Evolutionary conservation across 2,797 vertebrate genomes (phyloP).

Genomic region (Fistularia tabacaria): DNA sequence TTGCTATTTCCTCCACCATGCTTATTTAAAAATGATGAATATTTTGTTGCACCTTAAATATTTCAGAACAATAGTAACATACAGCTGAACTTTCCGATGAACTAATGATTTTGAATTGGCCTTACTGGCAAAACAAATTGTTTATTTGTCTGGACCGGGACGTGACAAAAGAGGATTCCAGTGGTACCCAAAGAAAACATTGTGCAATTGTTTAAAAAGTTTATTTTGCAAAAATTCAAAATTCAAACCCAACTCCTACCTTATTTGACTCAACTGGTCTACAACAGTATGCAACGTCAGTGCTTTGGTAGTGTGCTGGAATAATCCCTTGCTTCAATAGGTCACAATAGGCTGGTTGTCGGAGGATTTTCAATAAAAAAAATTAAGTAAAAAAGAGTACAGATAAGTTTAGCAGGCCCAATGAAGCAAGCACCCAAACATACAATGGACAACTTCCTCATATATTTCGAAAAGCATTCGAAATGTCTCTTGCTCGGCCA

Average conservation of each 20-base stretch:
- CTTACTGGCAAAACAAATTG: neutral
- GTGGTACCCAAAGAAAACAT: slow-evolving; percentile 14
- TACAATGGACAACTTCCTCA: no score
- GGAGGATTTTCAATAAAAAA: no score
- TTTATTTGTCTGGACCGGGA: neutral
- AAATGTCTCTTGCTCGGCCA: slow-evolving; percentile 10
- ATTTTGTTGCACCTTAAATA: slow-evolving; percentile 12
- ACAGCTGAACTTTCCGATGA: slow-evolving; percentile 7
- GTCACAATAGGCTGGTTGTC: no score
- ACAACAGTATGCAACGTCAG: no score
- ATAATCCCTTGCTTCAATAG: no score
- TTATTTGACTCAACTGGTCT: neutral
- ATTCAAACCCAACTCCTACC: slow-evolving; percentile 1
- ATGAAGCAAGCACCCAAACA: no score
- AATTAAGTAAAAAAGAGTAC: no score
- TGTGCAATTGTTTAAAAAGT: slow-evolving; percentile 5
- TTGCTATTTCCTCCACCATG: neutral
- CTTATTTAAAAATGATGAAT: slow-evolving; percentile 18
- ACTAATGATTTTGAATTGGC: neutral
- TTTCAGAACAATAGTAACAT: slow-evolving; percentile 15
- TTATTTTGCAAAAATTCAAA: slow-evolving; percentile 14
- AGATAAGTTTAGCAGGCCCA: no score
- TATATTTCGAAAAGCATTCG: no score
- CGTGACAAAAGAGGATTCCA: slow-evolving; percentile 12
- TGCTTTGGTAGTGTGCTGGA: neutral